A percentile compares a stretch with the other conserved stretches of the same genome.
phyloP scores from a whole-genome alignment of 2,797 vertebrate genomes.

The Glyptemys insculpta region DNA sequence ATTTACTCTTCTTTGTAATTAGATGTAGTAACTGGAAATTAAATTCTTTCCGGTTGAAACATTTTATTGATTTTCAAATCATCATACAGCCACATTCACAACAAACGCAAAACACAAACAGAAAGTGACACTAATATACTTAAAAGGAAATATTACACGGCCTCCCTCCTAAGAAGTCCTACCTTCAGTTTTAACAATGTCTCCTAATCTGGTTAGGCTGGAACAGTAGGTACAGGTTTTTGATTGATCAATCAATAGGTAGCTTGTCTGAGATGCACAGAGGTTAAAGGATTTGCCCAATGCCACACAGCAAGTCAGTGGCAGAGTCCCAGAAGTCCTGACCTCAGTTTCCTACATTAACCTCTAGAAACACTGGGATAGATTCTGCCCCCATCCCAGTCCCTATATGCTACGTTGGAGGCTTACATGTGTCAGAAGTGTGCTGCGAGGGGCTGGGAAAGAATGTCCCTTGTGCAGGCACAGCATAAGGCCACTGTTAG shows the following conservation, averaged over 20 bases:
- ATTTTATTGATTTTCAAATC: neutral
- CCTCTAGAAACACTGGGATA: neutral
- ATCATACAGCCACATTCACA: neutral
- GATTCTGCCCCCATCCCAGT: neutral
- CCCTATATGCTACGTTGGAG: too few species aligned
- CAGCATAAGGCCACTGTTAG: neutral
- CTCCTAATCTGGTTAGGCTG: neutral
- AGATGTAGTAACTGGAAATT: neutral
- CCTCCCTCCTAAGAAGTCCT: neutral
- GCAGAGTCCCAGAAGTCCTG: neutral
- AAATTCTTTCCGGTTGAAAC: neutral
- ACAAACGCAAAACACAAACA: neutral
- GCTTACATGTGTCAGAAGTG: neutral
- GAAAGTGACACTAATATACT: neutral
- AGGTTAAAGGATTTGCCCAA: neutral
- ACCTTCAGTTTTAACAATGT: neutral
- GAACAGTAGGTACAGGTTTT: neutral
- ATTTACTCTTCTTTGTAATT: neutral
- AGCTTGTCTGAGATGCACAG: neutral
- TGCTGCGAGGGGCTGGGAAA: neutral
- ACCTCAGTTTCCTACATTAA: neutral
- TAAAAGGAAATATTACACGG: neutral
- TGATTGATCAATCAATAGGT: neutral
- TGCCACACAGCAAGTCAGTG: neutral
- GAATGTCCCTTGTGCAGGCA: neutral